Base-by-base conservation (phyloP, 64 coral and sea anemone genomes). In the Porites lutea region DNA sequence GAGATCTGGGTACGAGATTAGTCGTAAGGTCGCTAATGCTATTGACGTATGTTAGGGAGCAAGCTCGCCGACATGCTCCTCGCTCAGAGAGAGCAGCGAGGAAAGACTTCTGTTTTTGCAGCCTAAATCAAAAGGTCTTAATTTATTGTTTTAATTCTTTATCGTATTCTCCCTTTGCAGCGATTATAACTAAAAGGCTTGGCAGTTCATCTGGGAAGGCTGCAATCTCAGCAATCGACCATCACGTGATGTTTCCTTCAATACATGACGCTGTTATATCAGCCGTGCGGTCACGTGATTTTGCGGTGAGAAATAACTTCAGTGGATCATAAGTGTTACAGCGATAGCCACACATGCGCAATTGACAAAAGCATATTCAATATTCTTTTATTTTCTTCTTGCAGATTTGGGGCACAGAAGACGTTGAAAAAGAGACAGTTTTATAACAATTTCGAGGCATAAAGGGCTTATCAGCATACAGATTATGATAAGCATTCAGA, bases 181-280 rank as follows among this genome's bases (percentile, higher is more conserved):
- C 63, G 3, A 68, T 21, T 43, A 48, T 84, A 48, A 84, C 64
- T 16, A 52, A 21, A 18, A 84, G 46, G 62, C 45, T 84, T 52
- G 62, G 15, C 22, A 84, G 22, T n/a, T 67, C 81, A 9, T 22
- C 44, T 47, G 47, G 61, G 47, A 46, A 11, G 16, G 14, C 63
- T 12, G 61, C 45, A 8, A 84, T 46, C 52, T 16, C 22, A 16
- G 47, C 63, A 66, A 12, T 84, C 20, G 61, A 65, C 4, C 37
- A 47, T 68, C 62, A 84, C 18, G 81, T 68, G 81, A 84, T 84
- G 81, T 84, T 84, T 84, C 81, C 81, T 13, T 84, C 81, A n/a
- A 84, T 84, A 51, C 81, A 84, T n/a, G 81, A 84, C 63, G 81
- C 81, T 67, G 81, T 84, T 20, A 10, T 67, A 48, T 69, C 81